Evolutionary conservation across 2,888 invertebrate species (phyloP).

Genomic region (Pilophorus perplexus): DNA sequence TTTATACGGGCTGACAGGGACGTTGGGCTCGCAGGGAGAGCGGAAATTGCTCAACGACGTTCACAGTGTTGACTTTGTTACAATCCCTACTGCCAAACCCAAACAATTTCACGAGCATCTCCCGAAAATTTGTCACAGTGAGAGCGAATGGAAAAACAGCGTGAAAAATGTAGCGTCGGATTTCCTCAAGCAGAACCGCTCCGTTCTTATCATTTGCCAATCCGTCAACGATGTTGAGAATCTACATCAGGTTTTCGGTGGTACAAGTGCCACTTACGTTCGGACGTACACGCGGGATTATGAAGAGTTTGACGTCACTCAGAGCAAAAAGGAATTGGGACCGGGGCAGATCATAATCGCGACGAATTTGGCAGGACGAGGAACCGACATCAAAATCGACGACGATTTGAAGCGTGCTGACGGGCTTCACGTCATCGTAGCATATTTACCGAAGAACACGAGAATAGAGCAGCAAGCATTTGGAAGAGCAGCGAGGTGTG

Average conservation of each 20-base stretch:
- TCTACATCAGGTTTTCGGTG: neutral
- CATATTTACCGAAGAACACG: constrained; percentile 52
- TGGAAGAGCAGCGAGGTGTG: constrained; percentile 52
- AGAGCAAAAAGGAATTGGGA: neutral
- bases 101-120: constrained; percentile 49
- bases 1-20: constrained; percentile 53
- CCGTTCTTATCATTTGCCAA: constrained; percentile 50
- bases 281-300: constrained; percentile 46
- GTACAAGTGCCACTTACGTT: constrained; percentile 7
- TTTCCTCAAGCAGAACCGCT: constrained; percentile 44
- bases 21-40: constrained; percentile 51
- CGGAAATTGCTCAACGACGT: constrained; percentile 50
- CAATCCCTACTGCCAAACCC: constrained; percentile 51
- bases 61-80: constrained; percentile 50
- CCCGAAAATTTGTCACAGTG: neutral
- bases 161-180: constrained; percentile 4
- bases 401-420: constrained; percentile 49
- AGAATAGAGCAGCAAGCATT: constrained; percentile 53
- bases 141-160: neutral
- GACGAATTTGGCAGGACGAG: constrained; percentile 53
- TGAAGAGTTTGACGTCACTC: constrained; percentile 33
- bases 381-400: constrained; percentile 52
- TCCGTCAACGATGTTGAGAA: neutral
- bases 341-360: constrained; percentile 51
- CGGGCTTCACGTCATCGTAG: constrained; percentile 53